These are phyloP conservation scores for Spisula subtruncata DNA, from an alignment of 2,888 invertebrate species.

Conservation along the genomic window DNA sequence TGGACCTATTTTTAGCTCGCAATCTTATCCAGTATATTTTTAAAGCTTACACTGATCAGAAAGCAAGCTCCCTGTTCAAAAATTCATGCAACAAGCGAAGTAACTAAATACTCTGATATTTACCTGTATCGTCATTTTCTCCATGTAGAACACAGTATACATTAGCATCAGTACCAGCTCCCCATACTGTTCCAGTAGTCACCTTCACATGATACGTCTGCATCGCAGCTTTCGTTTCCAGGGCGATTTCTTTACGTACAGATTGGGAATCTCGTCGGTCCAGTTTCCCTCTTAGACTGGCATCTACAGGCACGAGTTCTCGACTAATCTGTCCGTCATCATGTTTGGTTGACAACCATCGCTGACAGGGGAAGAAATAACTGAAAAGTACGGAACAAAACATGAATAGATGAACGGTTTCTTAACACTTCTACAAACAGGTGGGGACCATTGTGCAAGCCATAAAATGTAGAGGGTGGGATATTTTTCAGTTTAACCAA, in stretches of 20 bases:
- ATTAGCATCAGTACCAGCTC: slow-evolving; percentile 88
- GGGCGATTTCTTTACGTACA: slow-evolving; percentile 83
- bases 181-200: slow-evolving; percentile 85
- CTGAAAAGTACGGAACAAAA: slow-evolving; percentile 73
- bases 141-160: slow-evolving; percentile 86
- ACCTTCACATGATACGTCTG: slow-evolving; percentile 87
- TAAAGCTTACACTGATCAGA: too few relatives aligned
- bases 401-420: neutral
- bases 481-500: too few relatives aligned
- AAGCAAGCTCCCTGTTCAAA: too few relatives aligned
- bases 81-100: too few relatives aligned
- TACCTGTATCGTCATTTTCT: slow-evolving; percentile 87
- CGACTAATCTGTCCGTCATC: slow-evolving; percentile 87
- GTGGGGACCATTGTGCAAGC: too few relatives aligned
- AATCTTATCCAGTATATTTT: too few relatives aligned
- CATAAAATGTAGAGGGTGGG: too few relatives aligned
- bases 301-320: slow-evolving; percentile 87
- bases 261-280: slow-evolving; percentile 79
- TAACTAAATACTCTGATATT: slow-evolving; percentile 34
- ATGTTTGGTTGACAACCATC: slow-evolving; percentile 86
- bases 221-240: slow-evolving; percentile 87
- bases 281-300: slow-evolving; percentile 80
- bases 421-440: neutral
- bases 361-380: slow-evolving; percentile 87
- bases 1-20: too few relatives aligned